Conservation (phyloP, 2,888 invertebrate species). For the Oegoconia quadripuncta region DNA sequence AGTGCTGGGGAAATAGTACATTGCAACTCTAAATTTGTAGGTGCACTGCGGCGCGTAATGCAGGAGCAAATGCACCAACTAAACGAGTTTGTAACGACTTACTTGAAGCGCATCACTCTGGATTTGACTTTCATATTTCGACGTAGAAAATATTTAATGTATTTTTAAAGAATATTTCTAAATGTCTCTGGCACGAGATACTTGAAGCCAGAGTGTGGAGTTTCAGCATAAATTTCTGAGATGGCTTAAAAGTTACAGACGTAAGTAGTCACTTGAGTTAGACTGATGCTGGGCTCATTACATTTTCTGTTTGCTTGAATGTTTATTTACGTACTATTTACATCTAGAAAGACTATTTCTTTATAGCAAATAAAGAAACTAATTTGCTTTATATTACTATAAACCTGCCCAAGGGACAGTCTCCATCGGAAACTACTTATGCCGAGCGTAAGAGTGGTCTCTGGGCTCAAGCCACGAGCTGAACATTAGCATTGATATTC, state of each 20-base stretch:
- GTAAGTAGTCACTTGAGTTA: too few relatives aligned
- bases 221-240: too few relatives aligned
- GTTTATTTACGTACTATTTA: too few relatives aligned
- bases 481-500: slow-evolving; percentile 13
- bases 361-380: slow-evolving; percentile 2
- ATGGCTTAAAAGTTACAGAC: too few relatives aligned
- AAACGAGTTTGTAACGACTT: slow-evolving; percentile 59
- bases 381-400: slow-evolving; percentile 8
- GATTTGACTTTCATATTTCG: slow-evolving; percentile 48
- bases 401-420: slow-evolving; percentile 6
- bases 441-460: slow-evolving; percentile 6
- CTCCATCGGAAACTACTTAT: slow-evolving; percentile 1
- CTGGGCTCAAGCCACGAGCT: not conserved
- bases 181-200: not conserved
- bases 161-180: not conserved
- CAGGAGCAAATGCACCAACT: slow-evolving; percentile 29
- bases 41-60: slow-evolving; percentile 11
- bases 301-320: too few relatives aligned
- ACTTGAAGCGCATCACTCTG: slow-evolving; percentile 42
- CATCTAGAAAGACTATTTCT: too few relatives aligned
- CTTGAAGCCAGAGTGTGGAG: too few relatives aligned
- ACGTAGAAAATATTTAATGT: slow-evolving; percentile 13
- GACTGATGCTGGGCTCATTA: too few relatives aligned
- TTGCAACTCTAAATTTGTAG: slow-evolving; percentile 3
- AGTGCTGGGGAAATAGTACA: too few relatives aligned